These are phyloP conservation scores for Bombus cullumanus DNA, from an alignment of 1,140 invertebrate genomes.

Conservation along the genomic window DNA sequence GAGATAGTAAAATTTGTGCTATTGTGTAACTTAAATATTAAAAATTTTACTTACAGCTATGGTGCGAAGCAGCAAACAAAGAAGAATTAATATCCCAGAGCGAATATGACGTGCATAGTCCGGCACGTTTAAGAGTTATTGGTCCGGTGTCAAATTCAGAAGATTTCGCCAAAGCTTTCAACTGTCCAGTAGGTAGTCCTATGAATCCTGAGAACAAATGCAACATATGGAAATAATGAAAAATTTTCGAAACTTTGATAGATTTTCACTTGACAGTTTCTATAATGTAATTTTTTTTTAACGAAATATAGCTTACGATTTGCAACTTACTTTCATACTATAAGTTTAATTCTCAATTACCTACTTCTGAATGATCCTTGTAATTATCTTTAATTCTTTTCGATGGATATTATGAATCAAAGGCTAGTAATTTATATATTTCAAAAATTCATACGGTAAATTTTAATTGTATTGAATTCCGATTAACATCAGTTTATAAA, in stretches of 20 bases:
- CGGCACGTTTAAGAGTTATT: constrained; percentile 50
- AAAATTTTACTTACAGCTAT: constrained; percentile 40
- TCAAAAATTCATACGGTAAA: too few species aligned
- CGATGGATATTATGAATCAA: too few species aligned
- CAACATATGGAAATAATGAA: constrained; percentile 48
- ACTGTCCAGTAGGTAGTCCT: constrained; percentile 43
- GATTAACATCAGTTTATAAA: too few species aligned
- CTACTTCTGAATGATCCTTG: neutral
- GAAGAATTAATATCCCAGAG: accelerated
- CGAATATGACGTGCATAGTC: constrained; percentile 35
- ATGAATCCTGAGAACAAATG: constrained; percentile 62
- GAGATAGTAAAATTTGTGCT: too few species aligned
- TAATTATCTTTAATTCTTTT: neutral
- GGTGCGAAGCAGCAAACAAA: constrained; percentile 24
- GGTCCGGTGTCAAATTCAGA: constrained; percentile 44
- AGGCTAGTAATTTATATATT: too few species aligned
- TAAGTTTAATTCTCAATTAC: neutral
- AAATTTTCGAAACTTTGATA: neutral
- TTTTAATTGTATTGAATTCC: too few species aligned
- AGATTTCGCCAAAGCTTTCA: constrained; percentile 51
- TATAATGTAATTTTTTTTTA: neutral
- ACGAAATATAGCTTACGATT: neutral
- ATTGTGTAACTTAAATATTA: neutral
- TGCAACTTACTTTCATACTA: neutral
- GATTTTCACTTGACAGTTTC: neutral